Percentiles rank a stretch among this genome's conserved stretches.
phyloP scores from a whole-genome alignment of 2,888 invertebrate genomes.

The Helicoverpa assulta region DNA sequence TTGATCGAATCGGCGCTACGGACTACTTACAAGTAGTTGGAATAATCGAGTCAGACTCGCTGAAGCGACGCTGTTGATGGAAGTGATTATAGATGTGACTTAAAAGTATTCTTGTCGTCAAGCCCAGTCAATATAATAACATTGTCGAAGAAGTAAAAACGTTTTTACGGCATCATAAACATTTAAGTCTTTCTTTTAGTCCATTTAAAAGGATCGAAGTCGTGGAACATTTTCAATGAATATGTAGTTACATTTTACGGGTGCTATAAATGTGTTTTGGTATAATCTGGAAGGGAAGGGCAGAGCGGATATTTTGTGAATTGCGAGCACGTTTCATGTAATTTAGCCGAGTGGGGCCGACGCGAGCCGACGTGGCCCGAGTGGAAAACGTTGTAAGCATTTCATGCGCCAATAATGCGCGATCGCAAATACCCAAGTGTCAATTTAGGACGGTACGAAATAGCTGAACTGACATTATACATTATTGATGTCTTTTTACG shows the following conservation, averaged over 20 bases:
- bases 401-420: conserved; percentile 69
- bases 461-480: conserved; percentile 44
- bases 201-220: conserved; percentile 10
- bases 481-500: conserved; percentile 36
- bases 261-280: conserved; percentile 62
- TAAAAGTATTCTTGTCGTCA: not conserved
- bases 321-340: conserved; percentile 81
- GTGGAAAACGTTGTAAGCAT: conserved; percentile 85
- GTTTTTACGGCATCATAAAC: conserved; percentile 25
- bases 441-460: conserved; percentile 52
- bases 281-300: conserved; percentile 60
- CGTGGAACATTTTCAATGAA: conserved; percentile 35
- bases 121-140: not conserved
- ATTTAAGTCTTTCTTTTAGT: conserved; percentile 11
- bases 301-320: conserved; percentile 74
- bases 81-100: not conserved
- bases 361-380: conserved; percentile 67
- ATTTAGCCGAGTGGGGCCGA: conserved; percentile 73
- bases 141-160: not conserved
- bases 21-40: conserved; percentile 18
- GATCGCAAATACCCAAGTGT: conserved; percentile 59
- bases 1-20: conserved; percentile 67
- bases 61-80: conserved; percentile 15
- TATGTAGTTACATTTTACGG: conserved; percentile 57
- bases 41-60: not conserved